A percentile compares a stretch with the other conserved stretches of the same genome.
These are phyloP conservation scores for Corythaeola cristata DNA, from an alignment of 2,113 vertebrate genomes.

Conservation along the genomic window DNA sequence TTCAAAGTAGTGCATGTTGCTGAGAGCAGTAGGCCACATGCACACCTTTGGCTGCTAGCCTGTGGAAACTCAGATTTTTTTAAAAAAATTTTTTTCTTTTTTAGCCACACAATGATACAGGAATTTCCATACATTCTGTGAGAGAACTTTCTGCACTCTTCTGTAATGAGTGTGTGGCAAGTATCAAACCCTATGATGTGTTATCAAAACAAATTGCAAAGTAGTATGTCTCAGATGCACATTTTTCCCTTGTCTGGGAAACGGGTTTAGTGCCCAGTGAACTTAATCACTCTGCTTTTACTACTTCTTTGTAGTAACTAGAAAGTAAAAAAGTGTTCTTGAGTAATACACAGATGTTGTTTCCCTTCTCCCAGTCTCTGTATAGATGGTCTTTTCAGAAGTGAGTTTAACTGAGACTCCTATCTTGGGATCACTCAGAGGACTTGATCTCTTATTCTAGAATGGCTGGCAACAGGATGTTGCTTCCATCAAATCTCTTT, in stretches of 20 bases:
- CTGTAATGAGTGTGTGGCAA: not conserved
- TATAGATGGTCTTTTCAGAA: not conserved
- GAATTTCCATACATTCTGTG: not conserved
- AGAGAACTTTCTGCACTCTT: not conserved
- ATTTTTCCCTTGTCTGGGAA: not conserved
- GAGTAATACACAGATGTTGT: rapidly evolving
- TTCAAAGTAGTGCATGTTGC: not conserved
- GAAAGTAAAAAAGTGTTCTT: not conserved
- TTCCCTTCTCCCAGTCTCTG: not conserved
- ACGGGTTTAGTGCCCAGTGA: not conserved
- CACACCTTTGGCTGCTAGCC: not conserved
- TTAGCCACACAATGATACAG: not conserved
- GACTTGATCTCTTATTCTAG: not conserved
- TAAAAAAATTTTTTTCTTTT: not conserved
- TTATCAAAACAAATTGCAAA: not conserved
- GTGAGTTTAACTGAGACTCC: not conserved
- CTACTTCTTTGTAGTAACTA: not conserved
- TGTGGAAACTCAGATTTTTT: not conserved
- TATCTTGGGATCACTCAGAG: not conserved
- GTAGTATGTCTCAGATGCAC: not conserved
- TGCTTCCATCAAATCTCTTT: not conserved
- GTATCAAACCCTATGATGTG: not conserved
- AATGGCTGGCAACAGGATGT: not conserved
- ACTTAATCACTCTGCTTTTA: not conserved
- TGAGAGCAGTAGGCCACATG: not conserved